Evolutionary conservation across 2,797 vertebrate genomes (phyloP).

Genomic region (Melopsittacus undulatus): DNA sequence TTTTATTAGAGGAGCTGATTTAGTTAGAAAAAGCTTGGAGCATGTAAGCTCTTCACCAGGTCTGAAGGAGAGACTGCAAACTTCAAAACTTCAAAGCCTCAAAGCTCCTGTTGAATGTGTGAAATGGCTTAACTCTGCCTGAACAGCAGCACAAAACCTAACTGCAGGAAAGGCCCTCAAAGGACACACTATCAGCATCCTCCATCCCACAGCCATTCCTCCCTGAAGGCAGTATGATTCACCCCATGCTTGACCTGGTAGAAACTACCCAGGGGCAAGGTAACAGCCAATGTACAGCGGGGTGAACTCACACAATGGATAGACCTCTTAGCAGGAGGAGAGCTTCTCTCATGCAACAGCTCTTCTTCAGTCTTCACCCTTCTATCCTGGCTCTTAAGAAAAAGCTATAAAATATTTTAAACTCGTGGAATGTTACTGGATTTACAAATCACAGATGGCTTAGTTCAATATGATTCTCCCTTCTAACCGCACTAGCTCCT

Average conservation of each 20-base stretch:
- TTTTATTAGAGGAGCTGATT: neutral
- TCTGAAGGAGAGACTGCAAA: neutral
- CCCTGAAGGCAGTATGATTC: rapidly evolving
- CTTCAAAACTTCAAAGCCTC: neutral
- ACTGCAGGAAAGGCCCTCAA: neutral
- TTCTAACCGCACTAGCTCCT: neutral
- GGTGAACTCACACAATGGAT: rapidly evolving
- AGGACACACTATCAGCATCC: neutral
- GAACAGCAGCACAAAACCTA: neutral
- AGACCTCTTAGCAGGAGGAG: neutral
- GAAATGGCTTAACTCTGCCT: neutral
- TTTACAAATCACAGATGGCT: neutral
- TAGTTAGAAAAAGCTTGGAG: neutral
- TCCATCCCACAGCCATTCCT: neutral
- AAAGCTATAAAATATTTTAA: neutral
- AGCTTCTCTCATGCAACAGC: neutral
- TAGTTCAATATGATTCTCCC: neutral
- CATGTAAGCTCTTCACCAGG: neutral
- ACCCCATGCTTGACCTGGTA: neutral
- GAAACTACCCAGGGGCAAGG: neutral
- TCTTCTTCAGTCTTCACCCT: neutral
- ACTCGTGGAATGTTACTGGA: neutral
- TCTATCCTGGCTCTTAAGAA: neutral
- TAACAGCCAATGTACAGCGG: rapidly evolving
- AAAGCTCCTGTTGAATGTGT: neutral